Conservation (phyloP, 2,797 vertebrate genomes). For the Ctenopoma kingsleyae region DNA sequence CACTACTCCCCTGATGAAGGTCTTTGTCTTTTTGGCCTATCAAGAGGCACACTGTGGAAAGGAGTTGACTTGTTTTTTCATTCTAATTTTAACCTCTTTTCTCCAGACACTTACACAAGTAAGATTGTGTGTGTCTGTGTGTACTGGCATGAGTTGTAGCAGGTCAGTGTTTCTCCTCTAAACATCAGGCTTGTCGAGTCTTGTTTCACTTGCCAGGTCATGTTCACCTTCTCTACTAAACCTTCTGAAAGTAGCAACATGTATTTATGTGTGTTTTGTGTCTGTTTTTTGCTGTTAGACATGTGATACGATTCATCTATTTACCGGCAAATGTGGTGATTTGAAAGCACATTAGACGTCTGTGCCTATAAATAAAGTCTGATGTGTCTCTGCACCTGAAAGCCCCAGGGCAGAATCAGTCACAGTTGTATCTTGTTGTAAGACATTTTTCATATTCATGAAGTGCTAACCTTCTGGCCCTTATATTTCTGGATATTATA, state of each 20-base stretch:
- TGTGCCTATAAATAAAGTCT: constrained; percentile 16
- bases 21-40: constrained; percentile 54
- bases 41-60: constrained; percentile 41
- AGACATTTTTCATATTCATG: constrained; percentile 19
- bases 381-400: constrained; percentile 60
- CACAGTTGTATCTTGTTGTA: constrained; percentile 40
- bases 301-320: constrained; percentile 4
- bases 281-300: constrained; percentile 4
- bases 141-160: constrained; percentile 70
- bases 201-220: constrained; percentile 54
- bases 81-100: constrained; percentile 38
- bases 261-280: constrained; percentile 24
- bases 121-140: constrained; percentile 61
- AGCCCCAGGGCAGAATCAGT: constrained; percentile 42
- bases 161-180: constrained; percentile 74
- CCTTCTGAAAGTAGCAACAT: constrained; percentile 24
- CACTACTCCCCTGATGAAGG: constrained; percentile 48
- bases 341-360: constrained; percentile 10
- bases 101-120: constrained; percentile 37
- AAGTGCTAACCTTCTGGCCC: constrained; percentile 23
- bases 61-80: constrained; percentile 38
- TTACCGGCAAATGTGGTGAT: constrained; percentile 24
- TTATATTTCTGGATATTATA: constrained; percentile 23
- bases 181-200: constrained; percentile 74
- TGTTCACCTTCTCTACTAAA: constrained; percentile 31